Evolutionary conservation across 2,797 vertebrate genomes (phyloP).

Genomic region (Micropoecilia bifurca): DNA sequence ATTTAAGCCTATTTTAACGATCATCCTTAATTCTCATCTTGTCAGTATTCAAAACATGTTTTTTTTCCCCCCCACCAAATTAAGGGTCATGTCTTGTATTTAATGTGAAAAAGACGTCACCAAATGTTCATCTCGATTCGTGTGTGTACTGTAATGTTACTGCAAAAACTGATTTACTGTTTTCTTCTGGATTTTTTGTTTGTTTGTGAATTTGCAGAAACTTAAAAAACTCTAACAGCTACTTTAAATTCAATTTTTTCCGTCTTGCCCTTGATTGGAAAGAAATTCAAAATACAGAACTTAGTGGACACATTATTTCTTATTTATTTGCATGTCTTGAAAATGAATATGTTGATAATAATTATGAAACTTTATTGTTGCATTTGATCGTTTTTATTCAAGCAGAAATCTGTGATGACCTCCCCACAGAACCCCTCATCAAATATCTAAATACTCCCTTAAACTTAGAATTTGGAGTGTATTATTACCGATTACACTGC

Average conservation of each 20-base stretch:
- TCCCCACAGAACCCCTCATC: not conserved
- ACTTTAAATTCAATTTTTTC: not conserved
- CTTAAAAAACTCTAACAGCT: not conserved
- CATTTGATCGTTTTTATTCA: not conserved
- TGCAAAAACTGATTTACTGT: not conserved
- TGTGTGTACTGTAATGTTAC: not conserved
- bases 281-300: not conserved
- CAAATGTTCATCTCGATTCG: not conserved
- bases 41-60: not conserved
- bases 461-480: not conserved
- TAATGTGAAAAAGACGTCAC: not conserved
- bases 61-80: not conserved
- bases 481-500: not conserved
- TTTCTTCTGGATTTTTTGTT: not conserved
- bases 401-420: not conserved
- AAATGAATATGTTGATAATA: not conserved
- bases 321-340: constrained; percentile 1
- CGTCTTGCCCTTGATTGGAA: not conserved
- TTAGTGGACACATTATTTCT: too few species aligned
- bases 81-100: not conserved
- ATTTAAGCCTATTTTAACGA: not conserved
- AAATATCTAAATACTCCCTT: not conserved
- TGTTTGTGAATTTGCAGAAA: not conserved
- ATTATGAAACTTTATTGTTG: not conserved
- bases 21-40: not conserved